Evolutionary conservation across 2,888 invertebrate species (phyloP).

Genomic region (Idaea aversata): DNA sequence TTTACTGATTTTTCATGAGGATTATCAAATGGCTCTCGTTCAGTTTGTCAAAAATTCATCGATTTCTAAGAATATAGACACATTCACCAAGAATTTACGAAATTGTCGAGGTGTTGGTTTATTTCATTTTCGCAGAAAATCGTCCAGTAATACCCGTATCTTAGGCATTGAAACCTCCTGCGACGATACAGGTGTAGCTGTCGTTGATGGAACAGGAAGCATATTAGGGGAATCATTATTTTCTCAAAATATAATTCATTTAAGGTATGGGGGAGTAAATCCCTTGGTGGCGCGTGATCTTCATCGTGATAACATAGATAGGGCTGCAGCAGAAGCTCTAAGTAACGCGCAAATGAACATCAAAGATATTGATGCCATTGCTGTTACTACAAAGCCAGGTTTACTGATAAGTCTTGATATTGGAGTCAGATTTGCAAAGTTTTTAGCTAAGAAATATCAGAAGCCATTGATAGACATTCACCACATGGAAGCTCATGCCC

Average conservation of each 20-base stretch:
- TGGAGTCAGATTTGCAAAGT: conserved; percentile 91
- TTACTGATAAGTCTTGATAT: conserved; percentile 87
- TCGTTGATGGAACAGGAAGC: conserved; percentile 86
- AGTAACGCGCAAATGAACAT: conserved; percentile 78
- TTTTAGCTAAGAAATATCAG: conserved; percentile 82
- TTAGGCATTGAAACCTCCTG: conserved; percentile 98
- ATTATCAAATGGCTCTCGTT: background rate
- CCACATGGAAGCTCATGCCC: conserved; percentile 99
- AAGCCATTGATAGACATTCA: conserved; percentile 97
- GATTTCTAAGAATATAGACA: background rate
- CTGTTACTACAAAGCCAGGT: conserved; percentile 96
- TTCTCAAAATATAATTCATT: conserved; percentile 89
- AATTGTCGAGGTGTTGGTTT: background rate
- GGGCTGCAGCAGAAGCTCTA: conserved; percentile 85
- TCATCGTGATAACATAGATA: conserved; percentile 88
- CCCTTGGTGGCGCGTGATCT: conserved; percentile 91
- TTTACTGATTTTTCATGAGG: background rate
- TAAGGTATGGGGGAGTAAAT: conserved; percentile 91
- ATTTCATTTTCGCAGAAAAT: background rate
- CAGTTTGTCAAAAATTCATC: background rate
- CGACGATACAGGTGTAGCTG: conserved; percentile 97
- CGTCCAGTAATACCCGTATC: conserved; percentile 50
- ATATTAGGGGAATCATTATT: conserved; percentile 89
- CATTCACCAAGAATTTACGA: background rate
- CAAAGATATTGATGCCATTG: conserved; percentile 90